These are phyloP conservation scores for Hycleus cichorii DNA, from an alignment of 1,140 invertebrate genomes.

Conservation along the genomic window DNA sequence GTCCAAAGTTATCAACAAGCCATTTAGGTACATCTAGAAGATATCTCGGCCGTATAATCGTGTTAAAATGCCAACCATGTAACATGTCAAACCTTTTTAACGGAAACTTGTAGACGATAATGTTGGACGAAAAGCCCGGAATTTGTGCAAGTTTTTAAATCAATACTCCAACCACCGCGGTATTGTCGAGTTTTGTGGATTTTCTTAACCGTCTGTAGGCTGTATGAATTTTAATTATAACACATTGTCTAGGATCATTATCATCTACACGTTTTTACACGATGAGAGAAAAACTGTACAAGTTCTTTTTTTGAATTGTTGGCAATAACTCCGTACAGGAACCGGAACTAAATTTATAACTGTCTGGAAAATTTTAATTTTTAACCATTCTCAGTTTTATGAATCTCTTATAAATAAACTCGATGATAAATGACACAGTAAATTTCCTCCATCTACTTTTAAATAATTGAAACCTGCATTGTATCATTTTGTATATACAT, in stretches of 20 bases:
- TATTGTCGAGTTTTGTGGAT: conserved; percentile 13
- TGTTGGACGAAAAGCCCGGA: conserved; percentile 8
- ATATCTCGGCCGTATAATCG: too few relatives aligned
- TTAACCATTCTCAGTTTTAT: too few relatives aligned
- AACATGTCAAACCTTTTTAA: conserved; percentile 18
- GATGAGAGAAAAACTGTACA: not conserved
- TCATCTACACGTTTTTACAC: conserved; percentile 5
- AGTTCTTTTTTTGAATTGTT: conserved; percentile 6
- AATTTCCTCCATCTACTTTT: too few relatives aligned
- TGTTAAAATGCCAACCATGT: not conserved
- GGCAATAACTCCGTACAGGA: conserved; percentile 8
- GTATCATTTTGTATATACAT: too few relatives aligned
- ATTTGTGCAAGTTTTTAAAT: conserved; percentile 23
- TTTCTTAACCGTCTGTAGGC: conserved; percentile 21
- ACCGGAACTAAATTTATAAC: not conserved
- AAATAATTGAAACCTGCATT: too few relatives aligned
- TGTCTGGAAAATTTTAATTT: too few relatives aligned
- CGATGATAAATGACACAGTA: too few relatives aligned
- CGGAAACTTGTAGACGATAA: conserved; percentile 19
- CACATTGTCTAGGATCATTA: conserved; percentile 12
- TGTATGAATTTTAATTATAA: conserved; percentile 24
- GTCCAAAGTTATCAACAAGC: too few relatives aligned
- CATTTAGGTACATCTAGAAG: too few relatives aligned
- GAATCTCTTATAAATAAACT: too few relatives aligned
- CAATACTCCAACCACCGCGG: conserved; percentile 7